Evolutionary conservation across 2,888 invertebrate species (phyloP), one percentile per base, ranked within the genome.

Genomic region (Melieria crassipennis): DNA sequence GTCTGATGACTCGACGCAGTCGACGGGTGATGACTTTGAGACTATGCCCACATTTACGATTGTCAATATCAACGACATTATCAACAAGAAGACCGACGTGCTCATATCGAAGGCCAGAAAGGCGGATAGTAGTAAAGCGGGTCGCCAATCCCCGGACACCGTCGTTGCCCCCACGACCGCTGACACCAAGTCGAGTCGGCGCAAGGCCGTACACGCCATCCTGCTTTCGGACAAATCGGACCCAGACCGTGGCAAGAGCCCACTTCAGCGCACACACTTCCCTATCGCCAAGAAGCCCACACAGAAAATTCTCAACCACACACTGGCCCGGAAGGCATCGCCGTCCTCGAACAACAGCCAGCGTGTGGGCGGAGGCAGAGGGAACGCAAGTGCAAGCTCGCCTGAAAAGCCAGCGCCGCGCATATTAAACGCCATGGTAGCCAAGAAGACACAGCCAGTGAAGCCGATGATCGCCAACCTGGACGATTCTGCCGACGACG

Each of bases 11-110:
- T 70, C 75, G 30, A 75, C 76, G 3, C 69, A 77, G 4, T 76
- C 79, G 0, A 79, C 81, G 0, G 74, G 77, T 10, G 85, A 86
- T 65, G 85, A 86, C 65, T 81, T 81, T 52, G 82, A 83, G 69
- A 80, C 79, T 11, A 85, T 84, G 82, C 86, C 85, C n/a, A 87
- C 87, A 7, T 87, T 87, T 68, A 87, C 87, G 43, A 87, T 87
- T 65, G 87, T 87, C 7, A 87, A 87, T 70, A 86, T 87, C 9
- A 83, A 85, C 73, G 86, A 87, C 71, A 87, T 87, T 67, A 86
- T 87, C 4, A 86, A 86, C 68, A 86, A 86, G 73, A 83, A 82
- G 55, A 85, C 84, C 4, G 85, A 85, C 76, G 82, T 83, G 52
- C 79, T 84, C 4, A 83, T 84, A 57, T 76, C 79, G 5, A 78